Percentiles rank a stretch among this genome's conserved stretches.
These are phyloP conservation scores for Origma solitaria DNA, from an alignment of 2,113 vertebrate genomes.

Conservation along the genomic window DNA sequence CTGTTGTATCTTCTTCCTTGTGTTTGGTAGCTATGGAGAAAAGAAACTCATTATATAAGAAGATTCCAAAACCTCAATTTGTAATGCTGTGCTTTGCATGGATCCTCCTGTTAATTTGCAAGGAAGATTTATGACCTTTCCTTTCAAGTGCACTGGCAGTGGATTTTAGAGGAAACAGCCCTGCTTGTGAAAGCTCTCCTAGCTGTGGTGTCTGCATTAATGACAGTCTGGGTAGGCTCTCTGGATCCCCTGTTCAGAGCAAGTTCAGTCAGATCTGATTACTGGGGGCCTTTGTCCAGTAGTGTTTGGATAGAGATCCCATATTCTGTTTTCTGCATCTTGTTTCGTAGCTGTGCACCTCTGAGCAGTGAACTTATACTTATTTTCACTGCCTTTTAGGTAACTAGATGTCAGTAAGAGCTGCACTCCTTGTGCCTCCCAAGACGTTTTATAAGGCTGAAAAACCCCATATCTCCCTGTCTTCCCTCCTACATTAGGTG, in stretches of 20 bases:
- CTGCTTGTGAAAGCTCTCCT: not conserved
- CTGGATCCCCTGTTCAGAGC: not conserved
- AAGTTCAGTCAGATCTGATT: not conserved
- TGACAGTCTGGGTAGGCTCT: not conserved
- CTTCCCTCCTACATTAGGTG: not conserved
- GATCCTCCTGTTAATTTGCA: not conserved
- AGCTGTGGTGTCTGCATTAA: not conserved
- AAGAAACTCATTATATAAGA: not conserved
- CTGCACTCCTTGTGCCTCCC: not conserved
- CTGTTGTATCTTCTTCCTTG: not conserved
- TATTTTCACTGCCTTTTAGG: not conserved
- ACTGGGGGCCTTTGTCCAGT: accelerated
- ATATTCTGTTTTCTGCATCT: not conserved
- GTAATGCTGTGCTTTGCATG: not conserved
- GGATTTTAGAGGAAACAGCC: not conserved
- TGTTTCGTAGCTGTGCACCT: not conserved
- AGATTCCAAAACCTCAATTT: not conserved
- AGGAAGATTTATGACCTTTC: not conserved
- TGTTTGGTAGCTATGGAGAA: not conserved
- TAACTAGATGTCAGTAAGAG: not conserved
- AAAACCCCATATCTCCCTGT: not conserved
- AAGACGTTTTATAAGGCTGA: not conserved
- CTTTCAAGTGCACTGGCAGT: not conserved
- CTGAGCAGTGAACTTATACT: not conserved
- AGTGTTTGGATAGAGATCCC: not conserved